These are phyloP conservation scores for Meteorus colon DNA, from an alignment of 2,888 invertebrate species.

Conservation along the genomic window DNA sequence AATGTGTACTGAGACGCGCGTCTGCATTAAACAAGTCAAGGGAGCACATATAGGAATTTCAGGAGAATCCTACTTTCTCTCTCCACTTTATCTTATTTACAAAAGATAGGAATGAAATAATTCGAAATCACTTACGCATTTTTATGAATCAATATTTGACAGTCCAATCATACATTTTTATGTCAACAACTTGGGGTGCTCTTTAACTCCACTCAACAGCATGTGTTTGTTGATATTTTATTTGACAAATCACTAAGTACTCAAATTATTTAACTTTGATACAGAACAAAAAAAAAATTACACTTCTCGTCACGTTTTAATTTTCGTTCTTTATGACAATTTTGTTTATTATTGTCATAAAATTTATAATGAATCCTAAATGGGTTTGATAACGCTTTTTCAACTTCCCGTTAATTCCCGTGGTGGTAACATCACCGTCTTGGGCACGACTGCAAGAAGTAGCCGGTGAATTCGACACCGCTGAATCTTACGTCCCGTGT, in stretches of 20 bases:
- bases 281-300: background rate
- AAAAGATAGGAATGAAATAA: background rate
- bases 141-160: conserved; percentile 41
- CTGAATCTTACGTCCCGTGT: conserved; percentile 44
- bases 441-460: conserved; percentile 59
- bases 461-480: conserved; percentile 47
- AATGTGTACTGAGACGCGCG: conserved; percentile 52
- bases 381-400: background rate
- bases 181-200: conserved; percentile 3
- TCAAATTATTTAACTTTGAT: background rate
- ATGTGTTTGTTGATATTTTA: background rate
- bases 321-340: background rate
- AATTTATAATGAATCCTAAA: background rate
- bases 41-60: background rate
- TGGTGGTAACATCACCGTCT: conserved; percentile 58
- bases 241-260: background rate
- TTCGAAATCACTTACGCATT: conserved; percentile 48
- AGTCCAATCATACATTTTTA: conserved; percentile 42
- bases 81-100: background rate
- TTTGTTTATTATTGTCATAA: too few species aligned
- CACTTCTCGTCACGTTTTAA: background rate
- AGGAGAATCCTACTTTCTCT: background rate
- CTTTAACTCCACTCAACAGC: conserved; percentile 42
- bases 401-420: conserved; percentile 50
- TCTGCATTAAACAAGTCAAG: background rate